These are phyloP conservation scores for Lutraria rhynchaena DNA, from an alignment of 1,140 invertebrate species.

Conservation along the genomic window DNA sequence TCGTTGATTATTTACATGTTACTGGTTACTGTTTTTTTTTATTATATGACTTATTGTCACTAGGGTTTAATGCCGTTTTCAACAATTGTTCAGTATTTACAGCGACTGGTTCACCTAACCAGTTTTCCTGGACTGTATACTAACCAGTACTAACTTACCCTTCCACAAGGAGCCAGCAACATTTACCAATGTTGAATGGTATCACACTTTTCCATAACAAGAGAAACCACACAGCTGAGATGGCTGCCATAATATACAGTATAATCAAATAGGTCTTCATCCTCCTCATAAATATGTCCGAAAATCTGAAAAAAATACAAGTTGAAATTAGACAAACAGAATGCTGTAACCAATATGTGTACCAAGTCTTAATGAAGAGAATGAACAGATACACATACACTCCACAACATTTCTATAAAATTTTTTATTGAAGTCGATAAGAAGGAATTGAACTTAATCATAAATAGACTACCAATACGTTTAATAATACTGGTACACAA, in stretches of 20 bases:
- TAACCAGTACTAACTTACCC: no score
- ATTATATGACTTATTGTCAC: no score
- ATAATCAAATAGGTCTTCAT: constrained; percentile 57
- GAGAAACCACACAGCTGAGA: constrained; percentile 42
- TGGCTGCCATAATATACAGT: constrained; percentile 43
- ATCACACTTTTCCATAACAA: constrained; percentile 48
- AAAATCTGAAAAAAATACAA: constrained; percentile 41
- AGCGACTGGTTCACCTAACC: no score
- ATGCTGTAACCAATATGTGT: no score
- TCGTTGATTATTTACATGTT: background rate
- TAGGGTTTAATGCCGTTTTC: no score
- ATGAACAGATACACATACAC: background rate
- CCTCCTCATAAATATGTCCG: constrained; percentile 56
- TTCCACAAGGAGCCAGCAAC: background rate
- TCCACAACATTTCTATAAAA: background rate
- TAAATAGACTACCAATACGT: no score
- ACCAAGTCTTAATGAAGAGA: background rate
- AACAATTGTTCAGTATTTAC: no score
- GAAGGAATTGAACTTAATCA: no score
- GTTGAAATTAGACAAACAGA: no score
- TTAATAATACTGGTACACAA: no score
- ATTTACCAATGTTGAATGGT: constrained; percentile 35
- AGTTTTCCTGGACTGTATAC: no score
- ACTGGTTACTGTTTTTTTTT: background rate
- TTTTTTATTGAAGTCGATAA: no score